Evolutionary conservation across 2,113 vertebrate genomes (phyloP).

Genomic region (Bubo scandiacus): DNA sequence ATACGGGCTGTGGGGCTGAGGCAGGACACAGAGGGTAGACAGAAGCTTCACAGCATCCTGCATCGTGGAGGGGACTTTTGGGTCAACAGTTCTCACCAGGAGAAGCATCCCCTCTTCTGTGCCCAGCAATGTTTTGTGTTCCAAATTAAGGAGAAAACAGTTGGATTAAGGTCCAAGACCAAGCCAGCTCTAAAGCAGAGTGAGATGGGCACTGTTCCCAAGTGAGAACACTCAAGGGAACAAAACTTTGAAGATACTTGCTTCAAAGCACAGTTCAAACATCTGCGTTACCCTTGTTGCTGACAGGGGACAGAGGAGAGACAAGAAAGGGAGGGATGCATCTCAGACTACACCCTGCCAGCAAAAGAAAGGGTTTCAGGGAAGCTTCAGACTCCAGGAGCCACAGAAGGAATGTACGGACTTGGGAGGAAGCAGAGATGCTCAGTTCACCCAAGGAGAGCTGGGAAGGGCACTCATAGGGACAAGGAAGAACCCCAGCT

Average conservation of each 20-base stretch:
- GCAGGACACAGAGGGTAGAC: conserved; percentile 80
- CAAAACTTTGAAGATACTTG: background rate
- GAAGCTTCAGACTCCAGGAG: background rate
- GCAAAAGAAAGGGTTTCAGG: background rate
- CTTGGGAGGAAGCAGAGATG: background rate
- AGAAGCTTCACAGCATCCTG: conserved; percentile 87
- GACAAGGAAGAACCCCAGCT: background rate
- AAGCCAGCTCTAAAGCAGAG: background rate
- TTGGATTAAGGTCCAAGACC: background rate
- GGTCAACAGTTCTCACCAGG: conserved; percentile 85
- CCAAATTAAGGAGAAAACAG: conserved; percentile 74
- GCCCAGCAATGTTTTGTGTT: conserved; percentile 85
- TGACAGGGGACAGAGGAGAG: background rate
- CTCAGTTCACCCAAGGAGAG: background rate
- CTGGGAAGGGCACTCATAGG: background rate
- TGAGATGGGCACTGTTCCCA: background rate
- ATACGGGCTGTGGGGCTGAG: background rate
- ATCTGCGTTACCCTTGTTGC: background rate
- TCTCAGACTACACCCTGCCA: background rate
- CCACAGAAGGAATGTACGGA: background rate
- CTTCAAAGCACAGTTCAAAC: background rate
- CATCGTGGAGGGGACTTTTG: conserved; percentile 86
- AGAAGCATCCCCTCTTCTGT: conserved; percentile 84
- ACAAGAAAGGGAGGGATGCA: background rate
- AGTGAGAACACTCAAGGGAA: background rate